Percentiles rank a stretch among this genome's conserved stretches.
These are phyloP conservation scores for Eueides isabella DNA, from an alignment of 1,140 invertebrate genomes.

Conservation along the genomic window DNA sequence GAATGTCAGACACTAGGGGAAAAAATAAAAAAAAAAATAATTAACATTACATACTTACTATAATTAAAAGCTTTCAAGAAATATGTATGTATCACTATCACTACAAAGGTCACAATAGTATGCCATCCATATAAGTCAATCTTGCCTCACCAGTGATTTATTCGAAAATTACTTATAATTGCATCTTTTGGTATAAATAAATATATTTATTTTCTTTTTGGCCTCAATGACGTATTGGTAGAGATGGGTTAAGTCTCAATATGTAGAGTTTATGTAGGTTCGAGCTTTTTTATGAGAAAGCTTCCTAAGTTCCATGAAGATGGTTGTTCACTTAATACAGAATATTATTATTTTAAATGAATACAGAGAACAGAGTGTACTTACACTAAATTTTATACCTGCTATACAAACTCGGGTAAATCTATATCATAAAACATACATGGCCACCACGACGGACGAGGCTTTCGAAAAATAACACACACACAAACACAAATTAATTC, in stretches of 20 bases:
- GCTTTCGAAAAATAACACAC: no score
- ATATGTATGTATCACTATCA: background rate
- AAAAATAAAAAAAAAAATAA: no score
- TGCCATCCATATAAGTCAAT: background rate
- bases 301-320: background rate
- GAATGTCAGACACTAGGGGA: no score
- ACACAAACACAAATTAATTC: no score
- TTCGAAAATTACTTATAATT: background rate
- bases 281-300: no score
- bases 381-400: background rate
- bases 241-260: no score
- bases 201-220: background rate
- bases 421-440: no score
- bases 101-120: background rate
- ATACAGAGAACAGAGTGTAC: background rate
- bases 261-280: no score
- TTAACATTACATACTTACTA: background rate
- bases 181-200: background rate
- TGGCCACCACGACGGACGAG: no score
- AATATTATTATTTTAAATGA: background rate
- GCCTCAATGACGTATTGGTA: background rate
- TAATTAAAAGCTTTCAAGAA: background rate
- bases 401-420: no score
- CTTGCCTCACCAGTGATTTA: constrained; percentile 1
- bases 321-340: background rate